A percentile compares a stretch with the other conserved stretches of the same genome.
These are phyloP conservation scores for Lasioglossum calceatum DNA, from an alignment of 2,888 invertebrate species.

Conservation along the genomic window DNA sequence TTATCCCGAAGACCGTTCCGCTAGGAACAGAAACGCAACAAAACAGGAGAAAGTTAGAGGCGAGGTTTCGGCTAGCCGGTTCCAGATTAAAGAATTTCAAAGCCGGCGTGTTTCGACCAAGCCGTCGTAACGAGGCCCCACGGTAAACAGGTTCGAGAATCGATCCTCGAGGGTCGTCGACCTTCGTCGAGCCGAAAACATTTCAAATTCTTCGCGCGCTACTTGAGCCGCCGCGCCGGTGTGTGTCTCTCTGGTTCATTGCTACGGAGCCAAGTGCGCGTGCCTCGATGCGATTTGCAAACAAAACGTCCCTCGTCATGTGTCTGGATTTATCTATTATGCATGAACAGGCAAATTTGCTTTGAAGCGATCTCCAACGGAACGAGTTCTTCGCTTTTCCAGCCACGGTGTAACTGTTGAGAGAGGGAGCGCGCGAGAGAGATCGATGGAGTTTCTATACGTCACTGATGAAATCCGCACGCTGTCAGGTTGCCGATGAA, in stretches of 20 bases:
- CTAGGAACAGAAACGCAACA: neutral
- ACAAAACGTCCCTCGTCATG: conserved; percentile 30
- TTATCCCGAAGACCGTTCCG: neutral
- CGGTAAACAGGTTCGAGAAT: conserved; percentile 63
- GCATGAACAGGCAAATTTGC: conserved; percentile 37
- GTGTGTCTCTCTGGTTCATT: conserved; percentile 50
- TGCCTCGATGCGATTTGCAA: conserved; percentile 39
- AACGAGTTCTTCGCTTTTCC: neutral
- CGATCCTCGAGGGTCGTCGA: conserved; percentile 61
- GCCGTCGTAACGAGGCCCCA: neutral
- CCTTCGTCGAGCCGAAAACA: conserved; percentile 58
- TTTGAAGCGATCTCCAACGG: neutral
- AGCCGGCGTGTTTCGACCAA: conserved; percentile 7
- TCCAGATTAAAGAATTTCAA: conserved; percentile 26
- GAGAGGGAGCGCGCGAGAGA: too few species aligned
- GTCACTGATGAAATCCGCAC: neutral
- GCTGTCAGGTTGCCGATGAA: conserved; percentile 12
- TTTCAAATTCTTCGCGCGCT: conserved; percentile 63
- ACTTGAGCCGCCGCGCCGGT: conserved; percentile 24
- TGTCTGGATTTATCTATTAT: conserved; percentile 41
- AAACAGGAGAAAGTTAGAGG: conserved; percentile 53
- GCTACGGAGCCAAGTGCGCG: conserved; percentile 45
- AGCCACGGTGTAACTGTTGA: neutral
- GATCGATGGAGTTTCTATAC: neutral
- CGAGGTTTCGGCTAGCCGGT: neutral